phyloP scores from a whole-genome alignment of 2,797 vertebrate genomes.

The Morelia viridis region DNA sequence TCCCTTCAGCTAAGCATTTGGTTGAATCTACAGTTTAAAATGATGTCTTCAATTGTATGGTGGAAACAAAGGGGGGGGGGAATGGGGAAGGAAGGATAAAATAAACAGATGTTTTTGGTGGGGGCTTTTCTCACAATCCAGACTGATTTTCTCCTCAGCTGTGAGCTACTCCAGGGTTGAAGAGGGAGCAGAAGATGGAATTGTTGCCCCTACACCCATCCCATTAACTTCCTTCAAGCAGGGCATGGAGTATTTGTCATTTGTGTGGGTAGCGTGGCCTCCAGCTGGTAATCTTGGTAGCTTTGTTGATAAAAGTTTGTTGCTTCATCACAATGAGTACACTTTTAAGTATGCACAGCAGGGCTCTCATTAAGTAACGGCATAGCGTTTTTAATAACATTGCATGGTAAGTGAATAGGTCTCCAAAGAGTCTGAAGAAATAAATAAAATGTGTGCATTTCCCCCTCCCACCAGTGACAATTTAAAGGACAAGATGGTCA shows the following conservation, averaged over 20 bases:
- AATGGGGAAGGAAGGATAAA: conserved; percentile 3
- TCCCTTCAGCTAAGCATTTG: background rate
- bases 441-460: conserved; percentile 47
- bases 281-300: conserved; percentile 61
- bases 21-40: background rate
- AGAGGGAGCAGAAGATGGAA: conserved; percentile 65
- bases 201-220: conserved; percentile 72
- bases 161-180: conserved; percentile 65
- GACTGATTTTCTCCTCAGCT: conserved; percentile 48
- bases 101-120: conserved; percentile 26
- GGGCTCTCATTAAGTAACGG: conserved; percentile 61
- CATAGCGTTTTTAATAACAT: conserved; percentile 32
- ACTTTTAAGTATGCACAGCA: conserved; percentile 37
- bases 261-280: conserved; percentile 65
- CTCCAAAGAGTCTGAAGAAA: conserved; percentile 45
- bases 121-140: conserved; percentile 29
- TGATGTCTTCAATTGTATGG: background rate
- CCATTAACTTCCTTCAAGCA: conserved; percentile 75
- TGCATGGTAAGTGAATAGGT: conserved; percentile 49
- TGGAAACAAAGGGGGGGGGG: background rate
- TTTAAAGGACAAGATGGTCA: conserved; percentile 55
- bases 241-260: conserved; percentile 65
- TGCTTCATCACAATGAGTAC: conserved; percentile 61
- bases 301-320: conserved; percentile 58
- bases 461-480: conserved; percentile 13